Percentiles rank a stretch among this genome's conserved stretches.
phyloP scores from a whole-genome alignment of 1,140 invertebrate species.

The Ceratina australensis region DNA sequence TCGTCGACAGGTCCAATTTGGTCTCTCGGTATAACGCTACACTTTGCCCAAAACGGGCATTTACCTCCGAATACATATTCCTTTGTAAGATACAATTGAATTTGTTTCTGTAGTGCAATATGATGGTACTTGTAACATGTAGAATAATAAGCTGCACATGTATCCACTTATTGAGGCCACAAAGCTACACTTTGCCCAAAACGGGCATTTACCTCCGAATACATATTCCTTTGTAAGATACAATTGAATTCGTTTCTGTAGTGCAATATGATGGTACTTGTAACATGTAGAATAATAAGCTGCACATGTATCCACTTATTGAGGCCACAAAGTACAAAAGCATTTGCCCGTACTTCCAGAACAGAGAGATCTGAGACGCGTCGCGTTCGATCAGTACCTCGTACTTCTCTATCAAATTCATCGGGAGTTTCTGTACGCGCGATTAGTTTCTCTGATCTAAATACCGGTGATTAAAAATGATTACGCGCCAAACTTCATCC shows the following conservation, averaged over 20 bases:
- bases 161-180: conserved; percentile 61
- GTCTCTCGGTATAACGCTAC: background rate
- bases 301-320: conserved; percentile 55
- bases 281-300: conserved; percentile 64
- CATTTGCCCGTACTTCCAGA: conserved; percentile 62
- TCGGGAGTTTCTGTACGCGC: background rate
- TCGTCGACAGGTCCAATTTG: background rate
- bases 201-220: conserved; percentile 61
- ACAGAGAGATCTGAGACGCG: conserved; percentile 57
- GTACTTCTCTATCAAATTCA: conserved; percentile 61
- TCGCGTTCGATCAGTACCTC: conserved; percentile 60
- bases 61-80: conserved; percentile 55
- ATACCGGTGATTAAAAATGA: conserved; percentile 3
- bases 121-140: conserved; percentile 64
- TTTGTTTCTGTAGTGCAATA: conserved; percentile 7
- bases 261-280: conserved; percentile 59
- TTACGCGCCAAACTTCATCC: conserved; percentile 44
- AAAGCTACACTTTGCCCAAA: too few relatives aligned
- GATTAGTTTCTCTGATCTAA: background rate
- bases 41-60: conserved; percentile 65
- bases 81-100: conserved; percentile 42
- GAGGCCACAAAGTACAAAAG: conserved; percentile 53
- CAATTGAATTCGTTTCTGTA: conserved; percentile 17
- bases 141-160: conserved; percentile 58
- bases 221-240: conserved; percentile 49